These are phyloP conservation scores for Tribolium freemani DNA, from an alignment of 2,888 invertebrate genomes.

Conservation along the genomic window DNA sequence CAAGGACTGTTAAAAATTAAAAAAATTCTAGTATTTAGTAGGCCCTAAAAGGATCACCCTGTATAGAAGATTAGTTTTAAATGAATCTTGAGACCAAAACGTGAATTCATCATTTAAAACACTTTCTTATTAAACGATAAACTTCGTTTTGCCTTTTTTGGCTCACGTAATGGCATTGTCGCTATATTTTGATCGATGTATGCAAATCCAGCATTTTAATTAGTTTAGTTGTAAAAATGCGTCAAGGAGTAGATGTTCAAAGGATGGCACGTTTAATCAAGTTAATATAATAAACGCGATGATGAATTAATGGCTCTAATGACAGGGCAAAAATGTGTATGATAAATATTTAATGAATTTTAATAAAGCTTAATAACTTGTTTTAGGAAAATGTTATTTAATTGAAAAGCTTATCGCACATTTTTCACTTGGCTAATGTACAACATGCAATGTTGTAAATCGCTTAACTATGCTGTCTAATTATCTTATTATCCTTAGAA, in stretches of 20 bases:
- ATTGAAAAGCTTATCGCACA: slow-evolving; percentile 24
- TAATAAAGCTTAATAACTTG: slow-evolving; percentile 26
- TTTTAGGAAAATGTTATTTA: slow-evolving; percentile 23
- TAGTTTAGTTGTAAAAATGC: not conserved
- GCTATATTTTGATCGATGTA: not conserved
- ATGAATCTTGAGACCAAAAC: too few relatives aligned
- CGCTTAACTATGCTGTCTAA: slow-evolving; percentile 21
- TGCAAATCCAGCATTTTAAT: not conserved
- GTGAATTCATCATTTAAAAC: too few relatives aligned
- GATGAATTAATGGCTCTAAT: not conserved
- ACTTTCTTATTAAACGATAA: too few relatives aligned
- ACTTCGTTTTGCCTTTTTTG: not conserved
- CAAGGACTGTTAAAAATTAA: too few relatives aligned
- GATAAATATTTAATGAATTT: slow-evolving; percentile 15
- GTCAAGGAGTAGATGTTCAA: not conserved
- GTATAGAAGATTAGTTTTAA: too few relatives aligned
- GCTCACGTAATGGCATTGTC: not conserved
- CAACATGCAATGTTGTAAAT: slow-evolving; percentile 25
- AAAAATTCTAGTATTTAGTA: too few relatives aligned
- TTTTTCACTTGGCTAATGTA: slow-evolving; percentile 17
- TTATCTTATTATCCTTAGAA: slow-evolving; percentile 30
- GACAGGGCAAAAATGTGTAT: not conserved
- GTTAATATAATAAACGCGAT: not conserved
- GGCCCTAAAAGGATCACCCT: too few relatives aligned
- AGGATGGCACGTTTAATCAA: not conserved